Evolutionary conservation across 2,888 invertebrate genomes (phyloP).

Genomic region (Tetramorium bicarinatum): DNA sequence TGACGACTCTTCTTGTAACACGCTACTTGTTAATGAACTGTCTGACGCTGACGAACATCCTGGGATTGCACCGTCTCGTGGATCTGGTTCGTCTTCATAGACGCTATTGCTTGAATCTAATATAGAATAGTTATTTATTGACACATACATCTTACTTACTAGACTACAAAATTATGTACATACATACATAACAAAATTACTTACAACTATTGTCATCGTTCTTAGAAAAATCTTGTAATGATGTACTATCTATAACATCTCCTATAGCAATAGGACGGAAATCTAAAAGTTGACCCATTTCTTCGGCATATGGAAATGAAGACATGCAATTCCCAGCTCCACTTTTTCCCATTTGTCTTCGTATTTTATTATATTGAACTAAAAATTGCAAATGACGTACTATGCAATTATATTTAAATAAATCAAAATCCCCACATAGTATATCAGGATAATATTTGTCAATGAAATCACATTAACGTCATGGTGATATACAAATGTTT

Average conservation of each 20-base stretch:
- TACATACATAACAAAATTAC: not conserved
- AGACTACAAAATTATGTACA: conserved; percentile 15
- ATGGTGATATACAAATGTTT: too few species aligned
- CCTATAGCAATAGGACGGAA: conserved; percentile 21
- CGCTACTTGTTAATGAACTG: not conserved
- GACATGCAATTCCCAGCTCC: conserved; percentile 2
- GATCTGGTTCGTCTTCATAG: conserved; percentile 18
- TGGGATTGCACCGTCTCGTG: not conserved
- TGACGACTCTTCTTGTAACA: conserved; percentile 4
- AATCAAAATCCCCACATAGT: not conserved
- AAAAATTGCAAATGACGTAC: not conserved
- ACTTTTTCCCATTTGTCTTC: conserved; percentile 18
- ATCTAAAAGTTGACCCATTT: conserved; percentile 5
- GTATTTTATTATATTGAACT: conserved; percentile 18
- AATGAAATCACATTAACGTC: too few species aligned
- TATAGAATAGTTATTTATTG: not conserved
- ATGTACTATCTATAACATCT: not conserved
- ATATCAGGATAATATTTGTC: too few species aligned
- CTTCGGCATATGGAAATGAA: conserved; percentile 13
- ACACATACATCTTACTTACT: not conserved
- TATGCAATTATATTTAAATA: not conserved
- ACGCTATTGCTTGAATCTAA: not conserved
- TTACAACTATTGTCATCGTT: conserved; percentile 10
- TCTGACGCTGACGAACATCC: conserved; percentile 1
- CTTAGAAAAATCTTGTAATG: conserved; percentile 6